These are phyloP conservation scores for Drosophila acutilabella DNA, from an alignment of 2,888 invertebrate species.

Conservation along the genomic window DNA sequence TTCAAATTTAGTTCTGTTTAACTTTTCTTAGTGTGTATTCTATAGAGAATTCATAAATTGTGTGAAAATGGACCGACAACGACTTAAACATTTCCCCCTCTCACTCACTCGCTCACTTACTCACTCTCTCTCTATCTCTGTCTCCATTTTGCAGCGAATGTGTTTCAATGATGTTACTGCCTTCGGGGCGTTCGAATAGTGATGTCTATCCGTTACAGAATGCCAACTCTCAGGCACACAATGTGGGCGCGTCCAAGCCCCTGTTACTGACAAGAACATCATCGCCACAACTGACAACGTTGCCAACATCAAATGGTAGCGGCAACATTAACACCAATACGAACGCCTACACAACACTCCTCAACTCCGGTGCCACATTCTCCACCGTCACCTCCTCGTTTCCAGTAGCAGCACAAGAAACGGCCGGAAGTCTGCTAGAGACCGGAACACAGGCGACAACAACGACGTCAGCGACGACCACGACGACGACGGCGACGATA, in stretches of 20 bases:
- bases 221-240: slow-evolving; percentile 57
- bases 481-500: slow-evolving; percentile 33
- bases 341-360: slow-evolving; percentile 58
- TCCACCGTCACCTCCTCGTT: not conserved
- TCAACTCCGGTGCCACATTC: slow-evolving; percentile 22
- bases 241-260: slow-evolving; percentile 59
- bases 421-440: slow-evolving; percentile 74
- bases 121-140: slow-evolving; percentile 11
- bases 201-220: slow-evolving; percentile 82
- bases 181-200: slow-evolving; percentile 84
- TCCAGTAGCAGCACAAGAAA: slow-evolving; percentile 44
- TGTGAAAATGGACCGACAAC: slow-evolving; percentile 57
- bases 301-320: slow-evolving; percentile 61
- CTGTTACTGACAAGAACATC: slow-evolving; percentile 79
- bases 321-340: slow-evolving; percentile 35
- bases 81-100: slow-evolving; percentile 22
- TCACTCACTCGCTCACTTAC: not conserved
- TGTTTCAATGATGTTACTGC: slow-evolving; percentile 84
- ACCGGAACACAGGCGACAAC: slow-evolving; percentile 66
- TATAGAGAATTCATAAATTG: slow-evolving; percentile 29
- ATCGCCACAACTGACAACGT: slow-evolving; percentile 73
- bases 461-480: slow-evolving; percentile 31
- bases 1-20: not conserved
- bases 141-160: slow-evolving; percentile 77
- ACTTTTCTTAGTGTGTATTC: not conserved